Conservation (phyloP, 2,113 vertebrate genomes). For the Ophiodon elongatus region DNA sequence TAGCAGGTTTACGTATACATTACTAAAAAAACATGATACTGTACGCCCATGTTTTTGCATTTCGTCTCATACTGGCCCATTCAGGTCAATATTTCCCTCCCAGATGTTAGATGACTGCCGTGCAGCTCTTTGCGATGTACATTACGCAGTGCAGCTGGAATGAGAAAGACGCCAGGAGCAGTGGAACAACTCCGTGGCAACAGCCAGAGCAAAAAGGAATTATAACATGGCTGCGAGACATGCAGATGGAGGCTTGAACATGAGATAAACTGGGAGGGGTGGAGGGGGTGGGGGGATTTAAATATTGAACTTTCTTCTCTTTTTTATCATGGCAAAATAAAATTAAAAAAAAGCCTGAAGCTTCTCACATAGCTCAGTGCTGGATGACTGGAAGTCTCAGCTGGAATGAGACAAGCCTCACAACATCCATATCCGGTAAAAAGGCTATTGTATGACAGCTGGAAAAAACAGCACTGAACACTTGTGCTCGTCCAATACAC, state of each 20-base stretch:
- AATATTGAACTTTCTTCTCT: slow-evolving; percentile 60
- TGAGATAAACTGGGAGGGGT: slow-evolving; percentile 57
- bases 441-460: slow-evolving; percentile 62
- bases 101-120: slow-evolving; percentile 44
- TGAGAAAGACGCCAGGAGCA: slow-evolving; percentile 33
- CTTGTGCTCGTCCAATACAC: slow-evolving; percentile 25
- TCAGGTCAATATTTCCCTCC: slow-evolving; percentile 19
- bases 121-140: slow-evolving; percentile 24
- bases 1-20: not conserved
- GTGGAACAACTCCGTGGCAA: slow-evolving; percentile 27
- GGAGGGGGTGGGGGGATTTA: slow-evolving; percentile 59
- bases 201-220: slow-evolving; percentile 51
- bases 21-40: not conserved
- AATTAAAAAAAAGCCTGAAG: slow-evolving; percentile 23
- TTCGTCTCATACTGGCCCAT: not conserved
- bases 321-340: slow-evolving; percentile 16
- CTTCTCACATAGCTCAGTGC: slow-evolving; percentile 37
- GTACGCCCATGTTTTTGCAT: not conserved
- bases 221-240: slow-evolving; percentile 56
- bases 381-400: slow-evolving; percentile 56
- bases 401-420: slow-evolving; percentile 43
- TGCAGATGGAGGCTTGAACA: slow-evolving; percentile 56
- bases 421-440: slow-evolving; percentile 44
- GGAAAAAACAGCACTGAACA: slow-evolving; percentile 56
- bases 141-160: slow-evolving; percentile 24